Evolutionary conservation across 2,888 invertebrate genomes (phyloP).

Genomic region (Metellina segmentata): DNA sequence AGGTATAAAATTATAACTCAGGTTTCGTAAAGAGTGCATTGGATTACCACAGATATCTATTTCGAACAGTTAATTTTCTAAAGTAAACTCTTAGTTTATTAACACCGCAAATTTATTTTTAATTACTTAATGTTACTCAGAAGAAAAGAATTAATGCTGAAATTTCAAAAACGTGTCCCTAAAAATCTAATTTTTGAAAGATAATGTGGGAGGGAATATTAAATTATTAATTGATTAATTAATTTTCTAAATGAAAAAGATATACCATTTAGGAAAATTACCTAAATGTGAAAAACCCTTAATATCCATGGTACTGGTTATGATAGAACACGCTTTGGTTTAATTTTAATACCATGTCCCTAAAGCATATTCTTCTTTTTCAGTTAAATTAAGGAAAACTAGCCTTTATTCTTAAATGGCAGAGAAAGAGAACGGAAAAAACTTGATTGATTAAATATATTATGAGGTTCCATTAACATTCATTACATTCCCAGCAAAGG

Average conservation of each 20-base stretch:
- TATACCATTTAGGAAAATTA: conserved; percentile 64
- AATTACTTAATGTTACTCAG: conserved; percentile 27
- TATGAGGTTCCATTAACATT: conserved; percentile 75
- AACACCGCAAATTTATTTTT: conserved; percentile 12
- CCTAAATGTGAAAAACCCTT: conserved; percentile 28
- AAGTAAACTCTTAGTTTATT: background rate
- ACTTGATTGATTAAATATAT: conserved; percentile 76
- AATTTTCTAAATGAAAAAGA: conserved; percentile 47
- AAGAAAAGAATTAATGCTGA: conserved; percentile 30
- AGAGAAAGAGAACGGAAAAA: conserved; percentile 22
- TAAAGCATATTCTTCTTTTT: conserved; percentile 45
- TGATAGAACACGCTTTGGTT: conserved; percentile 17
- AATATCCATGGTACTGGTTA: conserved; percentile 24
- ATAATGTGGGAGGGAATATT: conserved; percentile 38
- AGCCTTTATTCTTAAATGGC: conserved; percentile 23
- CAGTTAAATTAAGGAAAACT: conserved; percentile 62
- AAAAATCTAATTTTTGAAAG: conserved; percentile 45
- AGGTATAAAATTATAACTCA: too few species aligned
- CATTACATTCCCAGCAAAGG: conserved; percentile 61
- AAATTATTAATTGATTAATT: conserved; percentile 64
- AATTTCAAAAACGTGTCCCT: conserved; percentile 17
- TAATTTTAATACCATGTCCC: conserved; percentile 53
- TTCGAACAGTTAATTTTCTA: background rate
- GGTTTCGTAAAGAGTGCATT: too few species aligned
- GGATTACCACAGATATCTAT: background rate